Percentiles rank a stretch among this genome's conserved stretches.
phyloP scores from a whole-genome alignment of 2,888 invertebrate genomes.

The Neoitamus cyanurus region DNA sequence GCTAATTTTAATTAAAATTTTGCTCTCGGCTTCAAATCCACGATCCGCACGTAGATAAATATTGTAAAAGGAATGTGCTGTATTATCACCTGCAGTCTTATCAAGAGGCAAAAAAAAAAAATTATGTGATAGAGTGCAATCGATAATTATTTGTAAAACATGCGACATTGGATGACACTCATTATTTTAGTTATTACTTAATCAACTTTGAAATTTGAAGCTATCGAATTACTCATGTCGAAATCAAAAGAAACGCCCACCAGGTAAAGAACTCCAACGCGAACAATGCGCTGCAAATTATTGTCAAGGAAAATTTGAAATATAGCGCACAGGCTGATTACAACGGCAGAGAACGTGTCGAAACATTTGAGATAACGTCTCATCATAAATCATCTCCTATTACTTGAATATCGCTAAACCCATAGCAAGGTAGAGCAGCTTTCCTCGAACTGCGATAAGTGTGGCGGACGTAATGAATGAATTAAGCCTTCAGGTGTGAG shows the following conservation, averaged over 20 bases:
- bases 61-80: not conserved
- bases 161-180: not conserved
- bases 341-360: not conserved
- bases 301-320: not conserved
- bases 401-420: not conserved
- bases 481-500: not conserved
- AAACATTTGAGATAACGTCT: not conserved
- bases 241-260: not conserved
- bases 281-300: not conserved
- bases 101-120: not conserved
- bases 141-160: not conserved
- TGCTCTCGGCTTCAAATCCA: too few relatives aligned
- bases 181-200: not conserved
- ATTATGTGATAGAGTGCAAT: not conserved
- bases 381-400: not conserved
- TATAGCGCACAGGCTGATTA: not conserved
- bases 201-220: not conserved
- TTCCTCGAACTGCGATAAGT: not conserved
- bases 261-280: not conserved
- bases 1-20: too few relatives aligned
- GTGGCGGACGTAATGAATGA: not conserved
- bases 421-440: not conserved
- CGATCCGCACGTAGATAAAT: not conserved
- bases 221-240: not conserved
- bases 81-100: not conserved